Conservation (phyloP, 2,797 vertebrate genomes). For the Apogon hyalosoma region DNA sequence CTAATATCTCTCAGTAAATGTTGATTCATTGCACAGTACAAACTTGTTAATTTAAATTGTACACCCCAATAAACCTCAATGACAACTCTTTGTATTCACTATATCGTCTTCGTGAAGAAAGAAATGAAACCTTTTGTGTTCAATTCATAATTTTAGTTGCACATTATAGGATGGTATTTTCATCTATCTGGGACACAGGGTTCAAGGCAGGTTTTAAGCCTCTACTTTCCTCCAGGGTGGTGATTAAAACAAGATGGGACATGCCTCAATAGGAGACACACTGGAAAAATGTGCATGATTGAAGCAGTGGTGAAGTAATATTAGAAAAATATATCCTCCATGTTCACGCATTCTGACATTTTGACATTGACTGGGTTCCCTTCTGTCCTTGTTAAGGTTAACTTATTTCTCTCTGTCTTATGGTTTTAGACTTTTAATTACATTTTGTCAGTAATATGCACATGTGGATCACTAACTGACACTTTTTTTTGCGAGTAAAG, state of each 20-base stretch:
- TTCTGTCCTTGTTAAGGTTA: neutral
- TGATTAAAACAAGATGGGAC: constrained; percentile 71
- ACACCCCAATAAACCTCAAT: neutral
- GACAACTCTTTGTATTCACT: neutral
- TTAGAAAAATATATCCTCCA: constrained; percentile 6
- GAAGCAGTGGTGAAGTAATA: constrained; percentile 24
- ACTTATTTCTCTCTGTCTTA: too few species aligned
- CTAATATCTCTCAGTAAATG: too few species aligned
- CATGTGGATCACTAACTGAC: too few species aligned
- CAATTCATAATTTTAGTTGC: constrained; percentile 29
- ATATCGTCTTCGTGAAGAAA: constrained; percentile 14
- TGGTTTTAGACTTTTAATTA: too few species aligned
- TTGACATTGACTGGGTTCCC: neutral
- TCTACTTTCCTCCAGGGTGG: constrained; percentile 56
- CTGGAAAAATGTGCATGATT: constrained; percentile 30
- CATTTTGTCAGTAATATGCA: too few species aligned
- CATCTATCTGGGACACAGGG: constrained; percentile 45
- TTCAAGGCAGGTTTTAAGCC: constrained; percentile 41
- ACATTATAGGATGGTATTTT: constrained; percentile 32
- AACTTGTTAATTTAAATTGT: too few species aligned
- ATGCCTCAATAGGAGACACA: constrained; percentile 51
- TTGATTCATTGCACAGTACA: too few species aligned
- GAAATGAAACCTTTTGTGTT: constrained; percentile 19
- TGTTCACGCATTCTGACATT: too few species aligned
- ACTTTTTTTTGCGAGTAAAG: too few species aligned